These are phyloP conservation scores for Isaurus tuberculatus DNA, from an alignment of 92 coral and sea anemone genomes.

Conservation along the genomic window DNA sequence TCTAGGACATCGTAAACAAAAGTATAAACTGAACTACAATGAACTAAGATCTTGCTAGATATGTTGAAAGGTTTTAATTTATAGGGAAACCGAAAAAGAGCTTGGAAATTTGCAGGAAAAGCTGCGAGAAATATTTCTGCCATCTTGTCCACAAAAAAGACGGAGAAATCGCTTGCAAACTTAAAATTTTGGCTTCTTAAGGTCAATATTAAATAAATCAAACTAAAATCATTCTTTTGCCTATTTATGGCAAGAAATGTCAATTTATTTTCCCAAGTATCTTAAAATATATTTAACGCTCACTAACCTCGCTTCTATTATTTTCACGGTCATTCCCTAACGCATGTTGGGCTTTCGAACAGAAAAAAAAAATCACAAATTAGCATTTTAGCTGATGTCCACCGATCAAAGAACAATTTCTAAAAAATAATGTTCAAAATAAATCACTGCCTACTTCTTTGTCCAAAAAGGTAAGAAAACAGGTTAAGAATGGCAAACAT, in stretches of 20 bases:
- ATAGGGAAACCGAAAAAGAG: background rate
- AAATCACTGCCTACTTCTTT: conserved; percentile 43
- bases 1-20: background rate
- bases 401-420: conserved; percentile 44
- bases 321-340: background rate
- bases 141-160: background rate
- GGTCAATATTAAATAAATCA: background rate
- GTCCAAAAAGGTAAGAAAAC: conserved; percentile 55
- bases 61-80: background rate
- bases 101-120: no score
- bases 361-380: conserved; percentile 26
- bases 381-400: conserved; percentile 32
- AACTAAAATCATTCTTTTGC: background rate
- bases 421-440: conserved; percentile 2
- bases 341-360: conserved; percentile 38
- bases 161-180: conserved; percentile 11
- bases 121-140: background rate
- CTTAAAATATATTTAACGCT: background rate
- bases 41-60: background rate
- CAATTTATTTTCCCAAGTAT: background rate
- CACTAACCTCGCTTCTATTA: conserved; percentile 32
- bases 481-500: conserved; percentile 72
- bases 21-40: background rate
- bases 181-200: background rate
- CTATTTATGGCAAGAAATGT: background rate